A percentile compares a stretch with the other conserved stretches of the same genome.
Evolutionary conservation across 2,113 vertebrate species (phyloP).

Genomic region (Aldabrachelys gigantea): DNA sequence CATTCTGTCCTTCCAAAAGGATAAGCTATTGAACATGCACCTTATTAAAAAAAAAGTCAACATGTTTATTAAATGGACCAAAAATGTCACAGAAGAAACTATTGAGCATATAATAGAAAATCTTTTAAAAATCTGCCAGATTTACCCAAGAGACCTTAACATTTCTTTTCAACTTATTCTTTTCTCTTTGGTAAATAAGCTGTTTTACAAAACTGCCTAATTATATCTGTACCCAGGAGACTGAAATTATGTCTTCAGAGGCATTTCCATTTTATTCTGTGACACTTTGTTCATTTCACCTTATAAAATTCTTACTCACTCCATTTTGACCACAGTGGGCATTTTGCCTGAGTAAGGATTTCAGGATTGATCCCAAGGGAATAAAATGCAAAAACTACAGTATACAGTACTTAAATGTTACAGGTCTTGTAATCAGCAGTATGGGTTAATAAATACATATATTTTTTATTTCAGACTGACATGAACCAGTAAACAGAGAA

Average conservation of each 20-base stretch:
- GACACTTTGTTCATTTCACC: constrained; percentile 1
- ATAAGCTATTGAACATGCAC: background rate
- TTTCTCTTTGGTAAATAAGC: constrained; percentile 37
- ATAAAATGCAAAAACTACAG: background rate
- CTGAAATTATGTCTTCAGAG: constrained; percentile 16
- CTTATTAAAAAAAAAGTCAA: background rate
- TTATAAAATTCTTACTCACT: constrained; percentile 8
- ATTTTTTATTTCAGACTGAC: background rate
- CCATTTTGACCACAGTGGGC: background rate
- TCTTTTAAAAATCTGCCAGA: background rate
- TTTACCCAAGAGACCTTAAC: background rate
- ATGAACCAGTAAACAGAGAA: background rate
- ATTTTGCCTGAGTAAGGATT: background rate
- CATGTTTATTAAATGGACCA: background rate
- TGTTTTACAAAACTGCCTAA: background rate
- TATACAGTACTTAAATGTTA: background rate
- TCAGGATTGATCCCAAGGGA: background rate
- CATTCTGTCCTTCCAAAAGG: background rate
- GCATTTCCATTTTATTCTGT: background rate
- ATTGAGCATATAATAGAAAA: background rate
- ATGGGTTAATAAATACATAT: background rate
- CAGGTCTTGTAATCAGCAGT: background rate
- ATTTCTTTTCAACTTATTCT: constrained; percentile 12
- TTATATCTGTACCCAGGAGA: constrained; percentile 10
- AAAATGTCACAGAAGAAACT: background rate